These are phyloP conservation scores for Sinocyclocheilus maitianheensis DNA, from an alignment of 2,113 vertebrate species.

Conservation along the genomic window DNA sequence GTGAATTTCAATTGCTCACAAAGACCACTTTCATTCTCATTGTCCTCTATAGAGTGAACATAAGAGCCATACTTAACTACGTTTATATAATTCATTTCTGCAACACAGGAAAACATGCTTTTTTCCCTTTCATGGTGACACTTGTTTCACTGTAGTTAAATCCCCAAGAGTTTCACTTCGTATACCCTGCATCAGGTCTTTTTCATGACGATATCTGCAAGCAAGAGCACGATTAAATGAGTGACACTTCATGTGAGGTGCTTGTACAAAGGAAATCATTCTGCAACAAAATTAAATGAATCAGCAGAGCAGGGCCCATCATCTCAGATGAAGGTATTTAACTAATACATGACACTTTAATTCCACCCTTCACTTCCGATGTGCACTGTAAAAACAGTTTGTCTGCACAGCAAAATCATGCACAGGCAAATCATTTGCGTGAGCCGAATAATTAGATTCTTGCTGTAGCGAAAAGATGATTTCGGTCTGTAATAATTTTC, in stretches of 20 bases:
- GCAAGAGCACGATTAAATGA: neutral
- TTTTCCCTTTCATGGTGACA: neutral
- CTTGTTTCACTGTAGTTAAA: slow-evolving; percentile 2
- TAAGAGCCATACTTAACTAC: neutral
- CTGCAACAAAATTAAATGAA: slow-evolving; percentile 17
- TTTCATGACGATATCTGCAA: neutral
- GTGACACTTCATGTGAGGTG: neutral
- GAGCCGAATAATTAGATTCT: neutral
- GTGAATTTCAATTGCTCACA: neutral
- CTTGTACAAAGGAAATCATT: slow-evolving; percentile 27
- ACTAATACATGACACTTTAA: slow-evolving; percentile 28
- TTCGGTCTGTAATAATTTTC: neutral
- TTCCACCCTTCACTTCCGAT: slow-evolving; percentile 31
- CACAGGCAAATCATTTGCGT: neutral
- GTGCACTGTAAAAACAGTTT: neutral
- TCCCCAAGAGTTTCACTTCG: neutral
- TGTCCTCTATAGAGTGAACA: neutral
- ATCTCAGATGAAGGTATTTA: slow-evolving; percentile 34
- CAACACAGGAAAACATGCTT: neutral
- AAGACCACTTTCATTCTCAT: neutral
- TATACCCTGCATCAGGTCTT: neutral
- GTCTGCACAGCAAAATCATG: slow-evolving; percentile 15
- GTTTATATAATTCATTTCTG: neutral
- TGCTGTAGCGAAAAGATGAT: neutral
- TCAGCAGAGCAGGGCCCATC: slow-evolving; percentile 35